Conservation (phyloP, 2,113 vertebrate genomes). For the Austrofundulus limnaeus region DNA sequence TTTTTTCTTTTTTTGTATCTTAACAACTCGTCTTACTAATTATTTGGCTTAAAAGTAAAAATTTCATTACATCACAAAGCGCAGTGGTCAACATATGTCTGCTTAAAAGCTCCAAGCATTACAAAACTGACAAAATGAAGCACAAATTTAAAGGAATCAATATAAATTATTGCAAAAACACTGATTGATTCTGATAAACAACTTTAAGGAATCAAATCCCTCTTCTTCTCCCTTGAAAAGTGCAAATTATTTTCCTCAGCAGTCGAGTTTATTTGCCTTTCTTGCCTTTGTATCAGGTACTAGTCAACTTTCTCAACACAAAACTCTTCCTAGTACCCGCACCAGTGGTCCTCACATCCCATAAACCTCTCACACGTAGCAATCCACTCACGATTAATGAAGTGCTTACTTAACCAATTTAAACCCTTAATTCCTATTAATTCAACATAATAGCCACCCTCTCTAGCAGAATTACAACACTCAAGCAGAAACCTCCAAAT, state of each 20-base stretch:
- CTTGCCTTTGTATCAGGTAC: slow-evolving; percentile 6
- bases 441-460: slow-evolving; percentile 81
- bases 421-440: slow-evolving; percentile 82
- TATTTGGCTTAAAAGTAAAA: too few relatives aligned
- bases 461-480: slow-evolving; percentile 79
- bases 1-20: too few relatives aligned
- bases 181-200: too few relatives aligned
- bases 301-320: slow-evolving; percentile 30
- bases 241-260: background rate
- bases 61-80: too few relatives aligned
- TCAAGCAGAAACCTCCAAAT: slow-evolving; percentile 71
- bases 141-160: too few relatives aligned
- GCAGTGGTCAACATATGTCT: too few relatives aligned
- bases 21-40: too few relatives aligned
- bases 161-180: too few relatives aligned
- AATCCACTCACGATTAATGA: slow-evolving; percentile 79
- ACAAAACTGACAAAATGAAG: too few relatives aligned
- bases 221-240: background rate
- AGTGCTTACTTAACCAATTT: slow-evolving; percentile 85
- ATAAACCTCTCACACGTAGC: slow-evolving; percentile 61
- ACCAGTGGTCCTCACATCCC: slow-evolving; percentile 28
- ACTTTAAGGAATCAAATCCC: background rate
- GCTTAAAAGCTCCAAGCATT: too few relatives aligned
- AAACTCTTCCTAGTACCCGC: slow-evolving; percentile 22
- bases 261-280: background rate